Percentiles rank a stretch among this genome's conserved stretches.
Conservation (phyloP, 92 coral and sea anemone species). For the Umimayanthus chanpuru region DNA sequence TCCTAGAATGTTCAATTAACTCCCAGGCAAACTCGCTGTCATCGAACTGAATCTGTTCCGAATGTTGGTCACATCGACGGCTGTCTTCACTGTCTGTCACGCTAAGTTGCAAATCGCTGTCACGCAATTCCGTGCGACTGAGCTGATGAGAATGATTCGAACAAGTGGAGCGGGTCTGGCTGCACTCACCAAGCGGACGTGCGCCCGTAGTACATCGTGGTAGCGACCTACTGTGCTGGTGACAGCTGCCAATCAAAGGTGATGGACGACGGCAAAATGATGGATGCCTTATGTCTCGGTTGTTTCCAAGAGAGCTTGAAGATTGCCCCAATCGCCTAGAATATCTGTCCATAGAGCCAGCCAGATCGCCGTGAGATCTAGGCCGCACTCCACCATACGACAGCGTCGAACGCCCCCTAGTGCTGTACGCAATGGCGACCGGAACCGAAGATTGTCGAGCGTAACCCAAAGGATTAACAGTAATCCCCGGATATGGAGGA, state of each 20-base stretch:
- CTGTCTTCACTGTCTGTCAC: neutral
- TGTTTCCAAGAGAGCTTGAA: conserved; percentile 22
- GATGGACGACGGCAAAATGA: conserved; percentile 38
- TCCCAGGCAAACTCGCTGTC: neutral
- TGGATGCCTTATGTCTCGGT: conserved; percentile 16
- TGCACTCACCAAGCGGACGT: neutral
- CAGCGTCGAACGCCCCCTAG: neutral
- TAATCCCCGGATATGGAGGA: conserved; percentile 34
- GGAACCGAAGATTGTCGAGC: conserved; percentile 34
- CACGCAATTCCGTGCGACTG: neutral
- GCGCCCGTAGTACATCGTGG: conserved; percentile 27
- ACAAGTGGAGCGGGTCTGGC: neutral
- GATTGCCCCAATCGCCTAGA: neutral
- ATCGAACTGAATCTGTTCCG: neutral
- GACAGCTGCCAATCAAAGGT: conserved; percentile 28
- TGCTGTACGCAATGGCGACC: neutral
- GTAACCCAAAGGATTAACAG: conserved; percentile 2
- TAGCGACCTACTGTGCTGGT: conserved; percentile 10
- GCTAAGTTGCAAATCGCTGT: neutral
- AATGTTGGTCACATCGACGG: neutral
- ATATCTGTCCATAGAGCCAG: neutral
- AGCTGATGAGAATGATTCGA: conserved; percentile 8
- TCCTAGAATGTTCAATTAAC: neutral
- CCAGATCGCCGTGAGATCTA: conserved; percentile 26
- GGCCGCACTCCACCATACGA: neutral